Base-by-base conservation (phyloP, 2,113 vertebrate genomes). In the Phylloscopus trochilus region DNA sequence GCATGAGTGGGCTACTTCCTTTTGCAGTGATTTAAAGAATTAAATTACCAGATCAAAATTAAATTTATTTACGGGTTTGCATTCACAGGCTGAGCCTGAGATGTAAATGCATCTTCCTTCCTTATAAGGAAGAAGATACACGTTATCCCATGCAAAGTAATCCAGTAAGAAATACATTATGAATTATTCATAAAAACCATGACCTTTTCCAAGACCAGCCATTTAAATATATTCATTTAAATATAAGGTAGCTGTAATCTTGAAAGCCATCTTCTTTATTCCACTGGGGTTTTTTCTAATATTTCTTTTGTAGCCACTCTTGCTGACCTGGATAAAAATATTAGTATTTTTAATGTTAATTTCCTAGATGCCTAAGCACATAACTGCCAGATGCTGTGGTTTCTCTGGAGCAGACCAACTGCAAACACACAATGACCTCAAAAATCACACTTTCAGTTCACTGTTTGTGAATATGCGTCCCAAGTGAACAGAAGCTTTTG, bases 171-270 rank as follows among this genome's bases (percentile, higher is more conserved):
- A 90, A 70, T 55, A 26, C 11, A 15, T 82, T 60, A 43, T 70
- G 73, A 58, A 44, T 91, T 67, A 91, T 90, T 91, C 75, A 93
- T 80, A 76, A 95, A 84, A 66, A 81, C 46, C 22, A 26, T 81
- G 64, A 84, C 76, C 56, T 94, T 95, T 92, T 66, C 44, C 41
- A 96, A 66, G 37, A 46, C 49, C 76, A 82, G 31, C 44, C 53
- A 72, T 87, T 92, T 87, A 67, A 90, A 72, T 84, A 31, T 56
- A 82, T 78, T 83, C 70, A 24, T 43, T 55, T 92, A 66, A 75
- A 49, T 92, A 30, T 72, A 84, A 72, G 28, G 19, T 47, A 75
- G 21, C 28, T 83, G 15, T 87, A 63, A 75, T 87, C 80, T 84
- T 70, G 49, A 78, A 92, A 68, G 17, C 41, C 51, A 18, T 83